Conservation (phyloP, 2,113 vertebrate species). For the Gasterosteus nipponicus region DNA sequence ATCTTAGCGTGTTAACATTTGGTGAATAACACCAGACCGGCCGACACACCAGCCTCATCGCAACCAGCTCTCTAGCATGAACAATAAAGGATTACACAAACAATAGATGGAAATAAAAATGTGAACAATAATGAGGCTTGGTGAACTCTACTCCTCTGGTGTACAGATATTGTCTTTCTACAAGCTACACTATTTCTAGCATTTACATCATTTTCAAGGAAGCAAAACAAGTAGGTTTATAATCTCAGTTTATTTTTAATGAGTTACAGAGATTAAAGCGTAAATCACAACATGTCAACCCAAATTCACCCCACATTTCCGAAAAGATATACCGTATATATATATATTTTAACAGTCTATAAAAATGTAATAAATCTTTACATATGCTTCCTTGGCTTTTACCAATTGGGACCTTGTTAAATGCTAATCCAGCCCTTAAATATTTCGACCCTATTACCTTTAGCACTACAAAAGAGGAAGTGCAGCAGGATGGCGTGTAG, state of each 20-base stretch:
- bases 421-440: constrained; percentile 14
- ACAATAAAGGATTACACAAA: background rate
- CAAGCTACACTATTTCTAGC: background rate
- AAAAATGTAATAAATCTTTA: constrained; percentile 29
- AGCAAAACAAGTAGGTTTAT: constrained; percentile 12
- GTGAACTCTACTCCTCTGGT: background rate
- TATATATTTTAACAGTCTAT: constrained; percentile 29
- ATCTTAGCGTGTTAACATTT: background rate
- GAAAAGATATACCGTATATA: constrained; percentile 47
- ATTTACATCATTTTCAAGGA: background rate
- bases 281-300: constrained; percentile 36
- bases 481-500: background rate
- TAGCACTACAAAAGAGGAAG: background rate
- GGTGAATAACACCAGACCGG: background rate
- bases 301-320: constrained; percentile 33
- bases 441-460: constrained; percentile 11
- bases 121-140: background rate
- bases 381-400: constrained; percentile 13
- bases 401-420: background rate
- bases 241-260: constrained; percentile 48
- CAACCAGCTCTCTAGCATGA: background rate
- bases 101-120: background rate
- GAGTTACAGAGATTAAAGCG: constrained; percentile 49
- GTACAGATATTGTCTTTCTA: background rate
- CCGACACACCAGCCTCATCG: background rate